Conservation (phyloP, 2,888 invertebrate genomes). For the Athripsodes cinereus region DNA sequence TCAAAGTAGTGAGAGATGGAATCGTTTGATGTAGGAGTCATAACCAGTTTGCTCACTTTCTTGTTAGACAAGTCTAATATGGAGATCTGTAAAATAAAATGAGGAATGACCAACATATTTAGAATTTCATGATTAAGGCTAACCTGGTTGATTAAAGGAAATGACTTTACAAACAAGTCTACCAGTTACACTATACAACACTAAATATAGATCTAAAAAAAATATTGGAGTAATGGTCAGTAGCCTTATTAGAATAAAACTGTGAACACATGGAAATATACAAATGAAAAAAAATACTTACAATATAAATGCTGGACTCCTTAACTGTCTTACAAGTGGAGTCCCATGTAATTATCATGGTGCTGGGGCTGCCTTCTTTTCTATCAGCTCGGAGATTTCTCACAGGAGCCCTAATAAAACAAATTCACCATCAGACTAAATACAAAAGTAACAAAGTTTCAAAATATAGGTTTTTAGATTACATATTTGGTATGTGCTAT, state of each 20-base stretch:
- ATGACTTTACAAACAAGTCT: too few relatives aligned
- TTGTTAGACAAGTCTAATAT: constrained; percentile 45
- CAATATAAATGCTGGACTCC: constrained; percentile 53
- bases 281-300: constrained; percentile 37
- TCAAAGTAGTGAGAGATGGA: constrained; percentile 48
- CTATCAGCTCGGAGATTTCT: constrained; percentile 53
- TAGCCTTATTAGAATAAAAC: neutral
- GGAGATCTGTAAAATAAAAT: constrained; percentile 38
- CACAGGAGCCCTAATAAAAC: constrained; percentile 54
- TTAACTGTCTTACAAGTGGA: constrained; percentile 58
- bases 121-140: neutral
- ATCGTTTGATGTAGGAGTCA: constrained; percentile 45
- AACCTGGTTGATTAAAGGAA: neutral
- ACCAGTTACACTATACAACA: neutral
- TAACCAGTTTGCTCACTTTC: constrained; percentile 40
- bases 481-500: too few relatives aligned
- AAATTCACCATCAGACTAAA: too few relatives aligned
- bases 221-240: neutral
- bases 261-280: neutral
- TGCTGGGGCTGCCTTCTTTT: constrained; percentile 35
- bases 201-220: neutral
- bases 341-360: constrained; percentile 62
- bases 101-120: neutral
- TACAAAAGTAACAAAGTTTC: too few relatives aligned
- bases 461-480: neutral